These are phyloP conservation scores for Antennarius maculatus DNA, from an alignment of 2,797 vertebrate species.

Conservation along the genomic window DNA sequence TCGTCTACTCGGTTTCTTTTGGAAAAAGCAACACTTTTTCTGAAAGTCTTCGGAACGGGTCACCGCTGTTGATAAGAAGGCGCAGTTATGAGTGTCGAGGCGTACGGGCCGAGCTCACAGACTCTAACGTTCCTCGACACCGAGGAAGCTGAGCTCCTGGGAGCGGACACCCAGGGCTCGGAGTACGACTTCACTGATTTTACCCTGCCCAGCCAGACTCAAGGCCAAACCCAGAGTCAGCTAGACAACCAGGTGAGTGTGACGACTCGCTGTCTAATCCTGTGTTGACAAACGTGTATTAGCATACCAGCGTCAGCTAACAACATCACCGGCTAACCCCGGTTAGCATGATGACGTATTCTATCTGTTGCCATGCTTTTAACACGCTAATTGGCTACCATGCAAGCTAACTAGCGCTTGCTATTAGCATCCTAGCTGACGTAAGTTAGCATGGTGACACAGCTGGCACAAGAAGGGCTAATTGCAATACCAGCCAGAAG, in stretches of 20 bases:
- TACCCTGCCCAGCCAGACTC: conserved; percentile 93
- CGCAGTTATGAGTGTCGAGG: conserved; percentile 92
- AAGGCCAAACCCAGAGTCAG: conserved; percentile 88
- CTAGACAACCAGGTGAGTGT: conserved; percentile 93
- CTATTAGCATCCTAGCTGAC: conserved; percentile 4
- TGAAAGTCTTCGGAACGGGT: conserved; percentile 29
- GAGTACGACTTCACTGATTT: conserved; percentile 98
- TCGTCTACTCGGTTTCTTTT: not conserved
- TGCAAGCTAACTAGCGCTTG: conserved; percentile 30
- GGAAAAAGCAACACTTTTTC: conserved; percentile 6
- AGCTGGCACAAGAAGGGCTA: conserved; percentile 19
- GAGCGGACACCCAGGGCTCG: conserved; percentile 94
- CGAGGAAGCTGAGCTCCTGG: conserved; percentile 93
- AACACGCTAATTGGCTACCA: conserved; percentile 47
- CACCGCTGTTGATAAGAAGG: not conserved
- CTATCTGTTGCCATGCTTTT: conserved; percentile 38
- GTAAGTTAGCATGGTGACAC: conserved; percentile 18
- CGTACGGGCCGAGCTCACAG: conserved; percentile 97
- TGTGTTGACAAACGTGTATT: conserved; percentile 39
- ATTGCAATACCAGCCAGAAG: not conserved
- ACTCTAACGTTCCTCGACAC: conserved; percentile 97
- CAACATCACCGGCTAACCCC: conserved; percentile 34
- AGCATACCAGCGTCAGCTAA: conserved; percentile 77
- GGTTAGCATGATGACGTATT: conserved; percentile 54
- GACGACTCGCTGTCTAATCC: not conserved